Base-by-base conservation (phyloP, 2,113 vertebrate species). In the Anoplopoma fimbria region DNA sequence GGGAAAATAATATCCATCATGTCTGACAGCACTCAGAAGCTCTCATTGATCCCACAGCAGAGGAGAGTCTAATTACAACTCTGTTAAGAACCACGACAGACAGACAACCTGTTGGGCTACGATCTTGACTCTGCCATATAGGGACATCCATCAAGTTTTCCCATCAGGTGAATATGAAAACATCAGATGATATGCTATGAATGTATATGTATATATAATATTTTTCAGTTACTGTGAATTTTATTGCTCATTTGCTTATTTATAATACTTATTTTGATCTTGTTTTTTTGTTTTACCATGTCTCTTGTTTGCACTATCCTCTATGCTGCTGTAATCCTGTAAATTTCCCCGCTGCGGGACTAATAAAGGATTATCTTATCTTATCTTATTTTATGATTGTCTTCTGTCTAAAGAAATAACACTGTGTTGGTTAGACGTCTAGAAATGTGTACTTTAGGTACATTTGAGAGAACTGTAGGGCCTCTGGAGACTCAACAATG, bases 61-160 rank as follows among this genome's bases (percentile, higher is more conserved):
- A 75, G 58, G 42, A 87, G 45, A 82, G 68, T 68, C 75, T 89
- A 89, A 89, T 93, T 87, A 88, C 85, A 64, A 74, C 74, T 86
- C 53, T 74, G 72, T 77, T 81, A 53, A 70, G 58, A 64, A 40
- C 5, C 15, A 9, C 14, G 4, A 42, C 61, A 25, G 63, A 23
- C 68, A 65, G 64, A 78, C 78, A 53, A 80, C 84, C 47, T 78
- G 69, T 73, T 31, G 45, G 55, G 68, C 29, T 29, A 27, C 40
- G 58, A 40, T 49, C 65, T 36, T 25, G 27, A 47, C 10, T 68
- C 63, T 64, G 47, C 23, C 23, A 58, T 0, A 57, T 0, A 25
- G 21, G 15, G 58, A 53, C 14, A 13, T 70, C 19, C 47, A 45
- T 71, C 38, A 12, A 12, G 0, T 75, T 49, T 67, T 77, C 29